Evolutionary conservation across 2,113 vertebrate species (phyloP).

Genomic region (Tenrec ecaudatus): DNA sequence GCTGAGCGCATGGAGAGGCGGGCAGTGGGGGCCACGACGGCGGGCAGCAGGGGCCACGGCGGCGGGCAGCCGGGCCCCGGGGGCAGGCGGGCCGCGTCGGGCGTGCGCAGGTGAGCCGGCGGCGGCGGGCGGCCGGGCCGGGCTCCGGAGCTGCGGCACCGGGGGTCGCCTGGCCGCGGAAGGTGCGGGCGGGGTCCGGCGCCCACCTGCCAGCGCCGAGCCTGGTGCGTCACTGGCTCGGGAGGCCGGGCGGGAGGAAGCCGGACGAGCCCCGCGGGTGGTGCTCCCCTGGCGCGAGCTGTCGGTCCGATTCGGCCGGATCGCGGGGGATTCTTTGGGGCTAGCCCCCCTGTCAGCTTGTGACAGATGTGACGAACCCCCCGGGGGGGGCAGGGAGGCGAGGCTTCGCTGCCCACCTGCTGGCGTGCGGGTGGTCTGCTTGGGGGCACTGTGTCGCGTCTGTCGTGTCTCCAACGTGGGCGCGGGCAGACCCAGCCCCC

Average conservation of each 20-base stretch:
- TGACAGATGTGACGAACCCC: not conserved
- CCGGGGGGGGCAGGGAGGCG: not conserved
- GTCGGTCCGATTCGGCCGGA: not conserved
- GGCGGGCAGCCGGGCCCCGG: slow-evolving; percentile 62
- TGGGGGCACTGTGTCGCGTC: not conserved
- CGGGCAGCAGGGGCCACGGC: slow-evolving; percentile 47
- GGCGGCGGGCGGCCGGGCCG: not conserved
- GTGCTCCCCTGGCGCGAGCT: not conserved
- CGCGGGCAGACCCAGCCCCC: not conserved
- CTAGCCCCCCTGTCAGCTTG: not conserved
- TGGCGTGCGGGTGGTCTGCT: not conserved
- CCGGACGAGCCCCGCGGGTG: not conserved
- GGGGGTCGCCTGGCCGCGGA: not conserved
- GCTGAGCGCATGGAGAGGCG: no score
- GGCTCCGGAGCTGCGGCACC: not conserved
- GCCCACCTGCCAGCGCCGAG: not conserved
- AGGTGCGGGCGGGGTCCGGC: slow-evolving; percentile 21
- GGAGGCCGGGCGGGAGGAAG: not conserved
- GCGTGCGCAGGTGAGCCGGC: slow-evolving; percentile 60
- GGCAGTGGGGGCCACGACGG: not conserved
- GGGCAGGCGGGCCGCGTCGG: not conserved
- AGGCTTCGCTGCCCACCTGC: slow-evolving; percentile 2
- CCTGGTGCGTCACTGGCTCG: not conserved
- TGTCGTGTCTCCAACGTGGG: not conserved
- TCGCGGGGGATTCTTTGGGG: not conserved